Evolutionary conservation across 2,888 invertebrate species (phyloP).

Genomic region (Kryphioiulus occultus): DNA sequence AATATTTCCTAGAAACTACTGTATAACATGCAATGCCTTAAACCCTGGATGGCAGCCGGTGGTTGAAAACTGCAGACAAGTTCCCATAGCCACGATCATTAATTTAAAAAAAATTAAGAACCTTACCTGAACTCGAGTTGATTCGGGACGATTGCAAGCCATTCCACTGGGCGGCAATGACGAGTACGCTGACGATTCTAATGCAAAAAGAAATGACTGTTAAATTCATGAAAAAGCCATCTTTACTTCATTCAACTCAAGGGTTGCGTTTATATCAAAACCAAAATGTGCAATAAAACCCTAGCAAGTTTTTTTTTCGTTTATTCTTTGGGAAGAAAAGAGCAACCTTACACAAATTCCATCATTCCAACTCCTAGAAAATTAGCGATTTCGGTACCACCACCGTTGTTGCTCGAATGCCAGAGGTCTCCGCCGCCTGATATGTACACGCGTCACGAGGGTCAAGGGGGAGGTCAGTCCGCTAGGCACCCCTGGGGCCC

Average conservation of each 20-base stretch:
- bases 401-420: not conserved
- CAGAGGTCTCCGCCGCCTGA: not conserved
- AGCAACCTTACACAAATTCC: constrained; percentile 24
- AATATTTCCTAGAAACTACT: no score
- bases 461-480: not conserved
- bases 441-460: constrained; percentile 20
- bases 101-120: no score
- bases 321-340: not conserved
- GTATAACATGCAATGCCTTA: no score
- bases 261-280: constrained; percentile 3
- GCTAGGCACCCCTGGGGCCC: constrained; percentile 1
- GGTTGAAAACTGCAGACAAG: no score
- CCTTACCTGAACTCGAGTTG: not conserved
- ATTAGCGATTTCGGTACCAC: not conserved
- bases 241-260: not conserved
- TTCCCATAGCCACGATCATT: no score
- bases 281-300: not conserved
- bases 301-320: not conserved
- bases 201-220: not conserved
- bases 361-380: not conserved
- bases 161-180: not conserved
- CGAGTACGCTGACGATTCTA: not conserved
- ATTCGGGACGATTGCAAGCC: not conserved
- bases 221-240: not conserved
- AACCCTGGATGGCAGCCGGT: no score